These are phyloP conservation scores for Coranthus polyacanthus DNA, from an alignment of 2,797 vertebrate genomes.

Conservation along the genomic window DNA sequence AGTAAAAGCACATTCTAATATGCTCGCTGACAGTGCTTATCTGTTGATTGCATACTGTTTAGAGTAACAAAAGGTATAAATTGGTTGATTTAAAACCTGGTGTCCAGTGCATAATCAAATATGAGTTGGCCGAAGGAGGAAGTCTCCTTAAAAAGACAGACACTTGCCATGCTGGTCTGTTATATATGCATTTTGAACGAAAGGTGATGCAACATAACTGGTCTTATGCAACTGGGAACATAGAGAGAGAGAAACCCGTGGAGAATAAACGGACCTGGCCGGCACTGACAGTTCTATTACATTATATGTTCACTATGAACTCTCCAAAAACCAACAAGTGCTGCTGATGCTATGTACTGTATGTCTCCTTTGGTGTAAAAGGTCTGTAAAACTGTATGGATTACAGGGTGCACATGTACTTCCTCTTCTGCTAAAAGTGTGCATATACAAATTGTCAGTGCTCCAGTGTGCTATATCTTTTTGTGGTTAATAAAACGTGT, in stretches of 20 bases:
- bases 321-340: slow-evolving; percentile 76
- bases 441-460: slow-evolving; percentile 76
- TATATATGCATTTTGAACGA: slow-evolving; percentile 73
- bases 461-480: slow-evolving; percentile 77
- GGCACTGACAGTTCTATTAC: slow-evolving; percentile 45
- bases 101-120: slow-evolving; percentile 38
- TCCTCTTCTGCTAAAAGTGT: slow-evolving; percentile 77
- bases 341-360: slow-evolving; percentile 76
- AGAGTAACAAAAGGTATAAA: slow-evolving; percentile 31
- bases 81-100: slow-evolving; percentile 33
- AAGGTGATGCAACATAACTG: slow-evolving; percentile 61
- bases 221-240: slow-evolving; percentile 74
- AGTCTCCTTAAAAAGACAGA: slow-evolving; percentile 20
- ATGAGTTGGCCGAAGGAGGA: slow-evolving; percentile 55
- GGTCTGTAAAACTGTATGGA: slow-evolving; percentile 72
- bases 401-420: slow-evolving; percentile 78
- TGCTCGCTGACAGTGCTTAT: slow-evolving; percentile 43
- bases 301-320: slow-evolving; percentile 52
- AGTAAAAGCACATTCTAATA: slow-evolving; percentile 60
- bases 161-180: slow-evolving; percentile 51
- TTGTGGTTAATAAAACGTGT: slow-evolving; percentile 81
- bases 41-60: slow-evolving; percentile 49
- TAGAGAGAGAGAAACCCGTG: slow-evolving; percentile 24
- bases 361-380: slow-evolving; percentile 72
- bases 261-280: slow-evolving; percentile 31